Evolutionary conservation across 1,140 invertebrate genomes (phyloP), one percentile per base, ranked within the genome.

Genomic region (Heliothis subflexa): DNA sequence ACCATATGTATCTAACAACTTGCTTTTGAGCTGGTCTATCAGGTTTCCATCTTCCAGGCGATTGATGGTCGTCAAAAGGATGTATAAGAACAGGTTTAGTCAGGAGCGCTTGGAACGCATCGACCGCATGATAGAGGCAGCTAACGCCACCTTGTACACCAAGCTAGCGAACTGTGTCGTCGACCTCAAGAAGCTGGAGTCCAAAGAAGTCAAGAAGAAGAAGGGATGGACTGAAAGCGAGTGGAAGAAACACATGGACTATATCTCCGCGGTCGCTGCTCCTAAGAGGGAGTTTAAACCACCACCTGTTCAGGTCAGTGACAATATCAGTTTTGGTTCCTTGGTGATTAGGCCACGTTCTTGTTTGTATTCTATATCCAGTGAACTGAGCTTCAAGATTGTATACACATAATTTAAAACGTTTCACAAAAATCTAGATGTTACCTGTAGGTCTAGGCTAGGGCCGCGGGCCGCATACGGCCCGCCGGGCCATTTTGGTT

Each of bases 221-320:
- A 81, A 81, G 2, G 89, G 86, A 0, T 93, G 92, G 92, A 85
- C 86, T 0, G 92, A 93, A 73, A 91, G 84, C 47, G 93, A 94
- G 13, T 92, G 92, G 92, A 93, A 93, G 80, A 94, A 93, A 71
- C 93, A 93, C 70, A 92, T 93, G 93, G 93, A 93, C 61, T 92
- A 93, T 49, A 93, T 94, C 16, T 72, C 81, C 12, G 87, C 88
- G 33, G 89, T 94, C 2, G 88, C 93, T 13, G 83, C 78, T 11
- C 91, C 93, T 5, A 90, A 84, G 45, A 85, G 64, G 16, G 84
- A 88, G 33, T 92, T 89, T 16, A 81, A 50, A 54, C 86, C 89
- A 10, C 83, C 85, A 0, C 85, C 89, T 9, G 50, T 89, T 18
- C 87, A 82, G 82, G 91, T 94, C 9, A 40, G 33, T 2, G 21